Conservation (phyloP, 30 jellyfish, hydroid and myxozoan genomes). For the Nemopilema nomurai region DNA sequence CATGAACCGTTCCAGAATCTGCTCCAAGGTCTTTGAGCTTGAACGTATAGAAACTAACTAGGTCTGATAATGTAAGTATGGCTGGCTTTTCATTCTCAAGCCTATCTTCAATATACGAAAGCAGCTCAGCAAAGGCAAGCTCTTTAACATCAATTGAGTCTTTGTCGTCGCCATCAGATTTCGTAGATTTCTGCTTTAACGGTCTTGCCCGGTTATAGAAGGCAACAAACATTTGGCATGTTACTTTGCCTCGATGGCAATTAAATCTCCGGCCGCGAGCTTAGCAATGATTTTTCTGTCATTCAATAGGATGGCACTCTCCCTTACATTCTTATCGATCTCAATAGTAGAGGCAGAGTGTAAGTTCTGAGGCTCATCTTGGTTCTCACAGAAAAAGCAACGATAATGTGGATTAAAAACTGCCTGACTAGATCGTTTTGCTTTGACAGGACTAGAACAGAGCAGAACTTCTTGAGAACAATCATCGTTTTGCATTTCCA, state of each 20-base stretch:
- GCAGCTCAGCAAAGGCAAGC: too few relatives aligned
- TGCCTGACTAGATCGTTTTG: conserved; percentile 12
- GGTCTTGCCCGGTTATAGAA: not conserved
- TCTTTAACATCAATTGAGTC: too few relatives aligned
- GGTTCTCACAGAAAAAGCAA: conserved; percentile 2
- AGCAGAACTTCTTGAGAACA: conserved; percentile 3
- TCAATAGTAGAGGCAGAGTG: conserved; percentile 25
- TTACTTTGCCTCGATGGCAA: conserved; percentile 16
- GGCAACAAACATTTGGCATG: conserved; percentile 2
- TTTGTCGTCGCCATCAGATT: too few relatives aligned
- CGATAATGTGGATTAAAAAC: not conserved
- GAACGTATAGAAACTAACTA: too few relatives aligned
- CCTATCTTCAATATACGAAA: too few relatives aligned
- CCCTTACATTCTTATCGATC: conserved; percentile 7
- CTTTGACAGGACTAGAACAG: conserved; percentile 5
- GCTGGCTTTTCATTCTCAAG: too few relatives aligned
- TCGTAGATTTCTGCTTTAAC: too few relatives aligned
- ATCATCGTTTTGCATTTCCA: conserved; percentile 6
- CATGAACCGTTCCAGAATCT: too few relatives aligned
- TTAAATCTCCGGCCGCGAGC: conserved; percentile 30
- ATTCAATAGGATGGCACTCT: conserved; percentile 12
- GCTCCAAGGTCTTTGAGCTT: too few relatives aligned
- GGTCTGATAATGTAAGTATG: too few relatives aligned
- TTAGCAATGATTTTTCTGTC: conserved; percentile 19
- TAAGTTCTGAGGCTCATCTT: not conserved